Base-by-base conservation (phyloP, 2,797 vertebrate genomes). In the Pterois miles region DNA sequence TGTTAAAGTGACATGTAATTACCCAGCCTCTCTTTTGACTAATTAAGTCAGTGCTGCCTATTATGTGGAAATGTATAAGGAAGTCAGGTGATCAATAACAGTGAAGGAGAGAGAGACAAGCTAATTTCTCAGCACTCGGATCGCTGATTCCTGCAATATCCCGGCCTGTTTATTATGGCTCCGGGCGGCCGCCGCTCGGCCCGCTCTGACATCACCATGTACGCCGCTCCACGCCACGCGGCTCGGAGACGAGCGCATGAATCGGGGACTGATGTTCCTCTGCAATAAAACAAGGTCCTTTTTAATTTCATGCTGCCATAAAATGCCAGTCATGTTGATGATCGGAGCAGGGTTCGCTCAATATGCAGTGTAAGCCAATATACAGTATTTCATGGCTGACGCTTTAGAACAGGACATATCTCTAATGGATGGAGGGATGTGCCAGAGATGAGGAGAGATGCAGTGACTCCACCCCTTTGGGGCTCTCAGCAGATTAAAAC, bases 1-100 rank as follows among this genome's bases (percentile, higher is more conserved):
- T 91, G 92, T 93, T 93, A 91, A 90, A 91, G 91, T 92, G 93
- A 94, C 92, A 87, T 89, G 91, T 92, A 93, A 94, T 94, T 93
- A 95, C 91, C 76, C 87, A 23, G 81, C 63, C 71, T 91, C 90
- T 91, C 89, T 89, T 92, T 90, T 94, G 89, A 94, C 93, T 93
- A 93, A 95, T 94, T 93, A 94, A 94, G 86, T 88, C 90, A 65
- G 77, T 40, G 83, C 88, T 88, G 90, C 91, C 89, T 88, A 89
- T 94, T 94, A 91, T 85, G 90, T 90, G 89, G 78, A 86, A 90
- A 93, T 86, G 91, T 86, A 90, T 80, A 83, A 91, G 91, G 90
- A 93, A 92, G 92, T 93, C 88, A 81, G 91, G 89, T 94, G 94
- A 94, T 95, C 93, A 93, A 95, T 95, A 94, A 91, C 67, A 68